Base-by-base conservation (phyloP, 2,888 invertebrate genomes). In the Leptopilina drosophilae region DNA sequence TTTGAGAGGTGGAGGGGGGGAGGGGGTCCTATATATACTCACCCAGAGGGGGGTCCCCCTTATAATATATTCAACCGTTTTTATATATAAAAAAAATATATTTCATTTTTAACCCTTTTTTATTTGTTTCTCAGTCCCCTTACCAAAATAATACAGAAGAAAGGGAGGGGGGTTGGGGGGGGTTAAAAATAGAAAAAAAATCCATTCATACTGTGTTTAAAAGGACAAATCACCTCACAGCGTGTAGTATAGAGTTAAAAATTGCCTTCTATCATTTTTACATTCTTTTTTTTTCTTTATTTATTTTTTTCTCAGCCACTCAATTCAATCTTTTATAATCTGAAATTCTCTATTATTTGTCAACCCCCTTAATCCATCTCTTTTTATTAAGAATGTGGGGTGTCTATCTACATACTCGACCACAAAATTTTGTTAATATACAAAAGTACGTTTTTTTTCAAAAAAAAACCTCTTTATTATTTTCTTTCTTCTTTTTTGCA, bases 141-240 rank as follows among this genome's bases (percentile, higher is more conserved):
- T 81, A 79, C 79, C 69, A 79, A 77, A 77, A 69, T 76, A 79
- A 78, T 75, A 66, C 53, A 42, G 7, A 42, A 42, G 78, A 77
- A 56, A 76, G 79, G 75, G 69, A 2, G 2, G 33, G 33, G 33
- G 33, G n/a, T n/a, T n/a, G 3, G 5, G 76, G 79, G 78, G 76
- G 78, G 77, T 80, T 79, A 80, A 81, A 83, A 81, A 83, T 80
- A 83, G 83, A 42, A 20, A 20, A 33, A 33, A 80, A 81, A 76
- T 76, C 78, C 83, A 81, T 81, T 83, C 80, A 79, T 83, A 80
- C 81, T 77, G 78, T 78, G 79, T 49, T 69, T 77, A 42, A 42
- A 42, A 80, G 78, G 79, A 81, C 83, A 83, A 83, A 83, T 83
- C 83, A 80, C 46, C 80, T 79, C 80, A 66, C 79, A 79, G 80